phyloP scores from a whole-genome alignment of 2,113 vertebrate species.

The Laticauda laticaudata region DNA sequence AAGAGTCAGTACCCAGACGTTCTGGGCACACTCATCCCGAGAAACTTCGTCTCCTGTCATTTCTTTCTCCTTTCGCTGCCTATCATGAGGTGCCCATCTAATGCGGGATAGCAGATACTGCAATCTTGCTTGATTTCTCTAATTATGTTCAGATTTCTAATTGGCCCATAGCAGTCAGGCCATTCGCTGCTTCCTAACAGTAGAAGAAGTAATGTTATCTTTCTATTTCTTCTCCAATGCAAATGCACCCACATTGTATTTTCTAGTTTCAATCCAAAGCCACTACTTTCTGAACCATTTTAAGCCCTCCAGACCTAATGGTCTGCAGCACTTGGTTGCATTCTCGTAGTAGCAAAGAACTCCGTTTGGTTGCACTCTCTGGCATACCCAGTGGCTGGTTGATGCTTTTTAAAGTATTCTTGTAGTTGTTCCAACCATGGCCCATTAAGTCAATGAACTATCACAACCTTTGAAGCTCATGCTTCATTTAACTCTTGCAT shows the following conservation, averaged over 20 bases:
- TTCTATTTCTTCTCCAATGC: not conserved
- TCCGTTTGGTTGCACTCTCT: not conserved
- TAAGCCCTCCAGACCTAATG: not conserved
- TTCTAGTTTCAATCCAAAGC: not conserved
- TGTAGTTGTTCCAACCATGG: not conserved
- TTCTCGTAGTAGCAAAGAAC: not conserved
- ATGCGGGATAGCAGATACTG: too few species aligned
- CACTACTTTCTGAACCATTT: not conserved
- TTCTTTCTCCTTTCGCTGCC: too few species aligned
- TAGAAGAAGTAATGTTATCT: not conserved
- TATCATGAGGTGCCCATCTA: too few species aligned
- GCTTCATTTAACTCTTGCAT: not conserved
- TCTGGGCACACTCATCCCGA: too few species aligned
- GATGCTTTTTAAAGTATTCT: not conserved
- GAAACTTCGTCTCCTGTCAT: too few species aligned
- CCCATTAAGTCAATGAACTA: not conserved
- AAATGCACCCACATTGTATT: not conserved
- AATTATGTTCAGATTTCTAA: not conserved
- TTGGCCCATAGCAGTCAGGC: not conserved
- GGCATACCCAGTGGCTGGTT: not conserved
- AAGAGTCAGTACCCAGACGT: too few species aligned
- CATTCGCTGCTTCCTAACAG: not conserved
- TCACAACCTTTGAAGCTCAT: not conserved
- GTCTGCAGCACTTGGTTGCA: not conserved
- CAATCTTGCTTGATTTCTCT: conserved; percentile 31